A percentile compares a stretch with the other conserved stretches of the same genome.
phyloP scores from a whole-genome alignment of 2,797 vertebrate species.

The Hephaestus fuliginosus region DNA sequence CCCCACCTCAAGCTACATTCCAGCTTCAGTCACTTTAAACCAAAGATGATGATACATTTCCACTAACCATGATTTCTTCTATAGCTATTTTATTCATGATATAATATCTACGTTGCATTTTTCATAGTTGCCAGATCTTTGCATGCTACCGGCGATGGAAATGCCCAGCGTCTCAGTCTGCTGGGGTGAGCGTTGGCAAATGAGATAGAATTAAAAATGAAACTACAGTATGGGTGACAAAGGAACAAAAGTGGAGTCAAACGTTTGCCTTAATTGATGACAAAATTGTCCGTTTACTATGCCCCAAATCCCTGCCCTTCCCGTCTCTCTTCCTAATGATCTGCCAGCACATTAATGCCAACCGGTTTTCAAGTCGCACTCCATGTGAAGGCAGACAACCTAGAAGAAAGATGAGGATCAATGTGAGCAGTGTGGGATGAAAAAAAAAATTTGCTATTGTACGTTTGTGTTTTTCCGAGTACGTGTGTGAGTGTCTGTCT shows the following conservation, averaged over 20 bases:
- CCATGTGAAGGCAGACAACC: conserved; percentile 40
- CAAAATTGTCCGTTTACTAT: conserved; percentile 25
- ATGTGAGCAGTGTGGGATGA: conserved; percentile 42
- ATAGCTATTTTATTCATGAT: conserved; percentile 32
- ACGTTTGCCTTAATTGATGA: conserved; percentile 62
- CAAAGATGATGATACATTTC: conserved; percentile 24
- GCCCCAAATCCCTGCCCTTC: conserved; percentile 22
- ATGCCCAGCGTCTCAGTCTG: neutral
- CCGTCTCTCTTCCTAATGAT: conserved; percentile 50
- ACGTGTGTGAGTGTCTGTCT: neutral
- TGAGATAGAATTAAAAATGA: neutral
- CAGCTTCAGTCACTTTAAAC: conserved; percentile 19
- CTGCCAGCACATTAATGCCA: conserved; percentile 48
- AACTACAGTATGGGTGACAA: conserved; percentile 12
- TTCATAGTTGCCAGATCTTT: conserved; percentile 1
- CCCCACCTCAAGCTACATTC: conserved; percentile 28
- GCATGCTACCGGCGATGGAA: neutral
- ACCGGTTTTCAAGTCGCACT: conserved; percentile 28
- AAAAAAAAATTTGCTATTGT: conserved; percentile 30
- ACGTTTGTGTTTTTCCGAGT: conserved; percentile 11
- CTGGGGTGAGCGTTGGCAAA: conserved; percentile 7
- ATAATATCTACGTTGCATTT: conserved; percentile 28
- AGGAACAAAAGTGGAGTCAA: conserved; percentile 30
- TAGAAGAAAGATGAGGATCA: conserved; percentile 50
- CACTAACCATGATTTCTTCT: neutral